Conservation (phyloP, 2,888 invertebrate species). For the Lobophora halterata region DNA sequence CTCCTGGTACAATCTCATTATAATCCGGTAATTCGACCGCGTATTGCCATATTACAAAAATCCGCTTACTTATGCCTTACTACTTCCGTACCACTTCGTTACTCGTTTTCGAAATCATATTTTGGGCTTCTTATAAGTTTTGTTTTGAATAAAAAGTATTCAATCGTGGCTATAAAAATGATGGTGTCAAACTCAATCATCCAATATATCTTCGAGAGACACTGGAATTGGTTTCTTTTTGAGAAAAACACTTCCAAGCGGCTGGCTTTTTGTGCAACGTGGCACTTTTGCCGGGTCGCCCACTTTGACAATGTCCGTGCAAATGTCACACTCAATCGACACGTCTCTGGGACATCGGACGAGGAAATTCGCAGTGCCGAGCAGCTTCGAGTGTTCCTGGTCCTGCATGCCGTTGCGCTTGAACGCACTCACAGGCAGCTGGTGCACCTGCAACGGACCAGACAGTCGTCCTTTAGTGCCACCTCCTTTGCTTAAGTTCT, state of each 20-base stretch:
- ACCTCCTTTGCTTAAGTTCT: slow-evolving; percentile 20
- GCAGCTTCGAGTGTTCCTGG: slow-evolving; percentile 63
- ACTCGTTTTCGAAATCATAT: slow-evolving; percentile 31
- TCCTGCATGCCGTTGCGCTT: slow-evolving; percentile 76
- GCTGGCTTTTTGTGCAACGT: slow-evolving; percentile 31
- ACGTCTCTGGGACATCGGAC: slow-evolving; percentile 59
- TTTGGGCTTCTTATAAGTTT: slow-evolving; percentile 23
- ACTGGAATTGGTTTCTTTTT: slow-evolving; percentile 62
- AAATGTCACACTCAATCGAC: slow-evolving; percentile 53
- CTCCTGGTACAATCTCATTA: too few relatives aligned
- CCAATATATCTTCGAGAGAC: slow-evolving; percentile 55
- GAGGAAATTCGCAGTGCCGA: slow-evolving; percentile 66
- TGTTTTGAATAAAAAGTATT: slow-evolving; percentile 3
- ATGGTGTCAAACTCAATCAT: slow-evolving; percentile 40
- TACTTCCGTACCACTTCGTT: slow-evolving; percentile 32
- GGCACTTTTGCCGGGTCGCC: slow-evolving; percentile 63
- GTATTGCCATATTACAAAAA: slow-evolving; percentile 35
- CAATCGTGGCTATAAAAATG: slow-evolving; percentile 11
- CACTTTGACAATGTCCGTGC: slow-evolving; percentile 43
- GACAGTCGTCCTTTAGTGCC: slow-evolving; percentile 50
- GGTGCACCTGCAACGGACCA: slow-evolving; percentile 69
- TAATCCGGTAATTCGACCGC: slow-evolving; percentile 29
- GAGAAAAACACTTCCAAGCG: slow-evolving; percentile 37
- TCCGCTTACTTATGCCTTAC: slow-evolving; percentile 39
- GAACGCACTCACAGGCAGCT: slow-evolving; percentile 67